Conservation (phyloP, 37 sponge, comb jelly and placozoan species). For the Crambe crambe region DNA sequence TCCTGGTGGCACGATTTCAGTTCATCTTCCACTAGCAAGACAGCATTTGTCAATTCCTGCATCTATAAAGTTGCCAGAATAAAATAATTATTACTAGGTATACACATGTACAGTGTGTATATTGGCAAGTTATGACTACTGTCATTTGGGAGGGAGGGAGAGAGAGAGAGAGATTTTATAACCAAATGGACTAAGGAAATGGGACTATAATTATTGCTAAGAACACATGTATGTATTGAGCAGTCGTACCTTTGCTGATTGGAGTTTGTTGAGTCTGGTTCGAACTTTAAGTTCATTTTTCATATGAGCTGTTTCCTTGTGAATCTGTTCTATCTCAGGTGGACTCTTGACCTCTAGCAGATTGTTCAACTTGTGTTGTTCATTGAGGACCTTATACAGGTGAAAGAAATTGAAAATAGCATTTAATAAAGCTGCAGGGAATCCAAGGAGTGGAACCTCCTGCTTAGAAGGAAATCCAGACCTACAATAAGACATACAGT, state of each 20-base stretch:
- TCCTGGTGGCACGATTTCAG: not conserved
- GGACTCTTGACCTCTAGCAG: not conserved
- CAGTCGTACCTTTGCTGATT: slow-evolving; percentile 19
- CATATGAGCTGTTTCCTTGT: slow-evolving; percentile 10
- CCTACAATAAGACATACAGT: too few species aligned
- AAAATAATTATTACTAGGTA: not conserved
- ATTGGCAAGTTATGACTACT: too few species aligned
- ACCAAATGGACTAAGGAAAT: not conserved
- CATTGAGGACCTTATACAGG: slow-evolving; percentile 17
- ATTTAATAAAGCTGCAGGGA: too few species aligned
- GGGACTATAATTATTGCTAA: not conserved
- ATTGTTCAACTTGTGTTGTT: slow-evolving; percentile 5
- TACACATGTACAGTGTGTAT: too few species aligned
- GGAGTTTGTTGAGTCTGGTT: slow-evolving; percentile 28
- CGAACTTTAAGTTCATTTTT: slow-evolving; percentile 24
- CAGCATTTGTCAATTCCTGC: not conserved
- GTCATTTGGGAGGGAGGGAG: too few species aligned
- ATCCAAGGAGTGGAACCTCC: too few species aligned
- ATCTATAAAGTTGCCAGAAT: not conserved
- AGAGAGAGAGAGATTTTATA: too few species aligned
- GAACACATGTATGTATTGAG: not conserved
- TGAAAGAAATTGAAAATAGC: too few species aligned
- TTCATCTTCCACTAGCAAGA: not conserved
- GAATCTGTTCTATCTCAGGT: slow-evolving; percentile 16
- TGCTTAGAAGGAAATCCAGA: too few species aligned